Evolutionary conservation across 2,888 invertebrate species (phyloP).

Genomic region (Leucania comma): DNA sequence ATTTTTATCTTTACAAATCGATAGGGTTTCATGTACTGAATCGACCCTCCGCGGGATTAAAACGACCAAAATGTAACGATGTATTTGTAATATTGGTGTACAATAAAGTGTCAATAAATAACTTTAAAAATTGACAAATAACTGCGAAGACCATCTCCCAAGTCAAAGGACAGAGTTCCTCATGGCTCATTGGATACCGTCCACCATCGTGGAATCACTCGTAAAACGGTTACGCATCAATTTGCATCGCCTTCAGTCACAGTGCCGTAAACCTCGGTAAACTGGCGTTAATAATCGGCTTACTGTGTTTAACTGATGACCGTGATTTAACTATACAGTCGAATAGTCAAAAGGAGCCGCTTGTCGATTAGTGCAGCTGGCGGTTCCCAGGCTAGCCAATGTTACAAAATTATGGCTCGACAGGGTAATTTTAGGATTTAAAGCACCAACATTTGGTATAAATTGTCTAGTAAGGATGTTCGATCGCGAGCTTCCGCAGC

Average conservation of each 20-base stretch:
- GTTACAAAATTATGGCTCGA: neutral
- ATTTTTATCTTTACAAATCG: no score
- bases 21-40: no score
- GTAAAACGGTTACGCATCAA: conserved; percentile 44
- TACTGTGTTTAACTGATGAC: conserved; percentile 39
- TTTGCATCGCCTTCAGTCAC: conserved; percentile 19
- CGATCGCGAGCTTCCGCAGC: no score
- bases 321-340: conserved; percentile 37
- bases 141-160: neutral
- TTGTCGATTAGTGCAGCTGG: conserved; percentile 3
- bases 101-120: no score
- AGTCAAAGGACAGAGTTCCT: neutral
- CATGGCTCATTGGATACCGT: conserved; percentile 24
- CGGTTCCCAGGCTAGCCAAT: conserved; percentile 1
- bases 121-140: no score
- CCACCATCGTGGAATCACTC: conserved; percentile 23
- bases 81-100: no score
- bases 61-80: no score
- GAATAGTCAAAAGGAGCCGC: conserved; percentile 15
- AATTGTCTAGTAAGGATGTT: no score
- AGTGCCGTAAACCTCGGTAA: conserved; percentile 26
- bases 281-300: conserved; percentile 25
- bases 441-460: neutral
- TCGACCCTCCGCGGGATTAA: no score
- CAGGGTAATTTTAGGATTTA: neutral